Evolutionary conservation across 2,113 vertebrate species (phyloP).

Genomic region (Phrynosoma platyrhinos): DNA sequence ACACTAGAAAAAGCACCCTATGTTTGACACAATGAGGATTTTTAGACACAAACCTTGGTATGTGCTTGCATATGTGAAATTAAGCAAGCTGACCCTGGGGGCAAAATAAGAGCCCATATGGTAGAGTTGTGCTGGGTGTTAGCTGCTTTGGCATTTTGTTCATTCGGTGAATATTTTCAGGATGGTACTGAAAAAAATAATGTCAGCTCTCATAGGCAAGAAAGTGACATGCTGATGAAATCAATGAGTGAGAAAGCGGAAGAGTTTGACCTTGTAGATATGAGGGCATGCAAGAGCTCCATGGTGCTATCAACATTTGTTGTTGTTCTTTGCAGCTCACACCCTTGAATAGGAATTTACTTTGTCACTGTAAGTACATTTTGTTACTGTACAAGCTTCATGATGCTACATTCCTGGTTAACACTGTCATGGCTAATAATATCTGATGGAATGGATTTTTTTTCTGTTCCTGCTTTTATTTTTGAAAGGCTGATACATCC

Average conservation of each 20-base stretch:
- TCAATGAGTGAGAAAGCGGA: not conserved
- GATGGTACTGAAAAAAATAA: conserved; percentile 2
- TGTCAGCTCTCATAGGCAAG: not conserved
- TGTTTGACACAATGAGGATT: not conserved
- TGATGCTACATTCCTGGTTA: not conserved
- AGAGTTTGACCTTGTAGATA: not conserved
- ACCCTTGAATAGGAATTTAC: not conserved
- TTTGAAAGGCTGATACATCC: not conserved
- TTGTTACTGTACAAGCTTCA: not conserved
- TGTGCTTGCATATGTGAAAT: not conserved
- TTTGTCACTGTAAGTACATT: not conserved
- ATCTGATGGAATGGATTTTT: not conserved
- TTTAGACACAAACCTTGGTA: not conserved
- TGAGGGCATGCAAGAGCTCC: not conserved
- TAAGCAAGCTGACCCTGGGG: not conserved
- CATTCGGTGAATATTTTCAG: conserved; percentile 23
- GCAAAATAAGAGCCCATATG: conserved; percentile 9
- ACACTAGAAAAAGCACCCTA: not conserved
- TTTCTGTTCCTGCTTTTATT: not conserved
- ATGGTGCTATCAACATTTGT: not conserved
- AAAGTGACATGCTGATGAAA: conserved; percentile 10
- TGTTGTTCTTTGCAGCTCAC: not conserved
- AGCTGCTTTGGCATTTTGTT: conserved; percentile 19
- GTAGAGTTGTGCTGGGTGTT: not conserved
- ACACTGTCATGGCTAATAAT: not conserved